These are phyloP conservation scores for Lepilemur ruficaudatus DNA, from an alignment of 2,797 vertebrate genomes.

Conservation along the genomic window DNA sequence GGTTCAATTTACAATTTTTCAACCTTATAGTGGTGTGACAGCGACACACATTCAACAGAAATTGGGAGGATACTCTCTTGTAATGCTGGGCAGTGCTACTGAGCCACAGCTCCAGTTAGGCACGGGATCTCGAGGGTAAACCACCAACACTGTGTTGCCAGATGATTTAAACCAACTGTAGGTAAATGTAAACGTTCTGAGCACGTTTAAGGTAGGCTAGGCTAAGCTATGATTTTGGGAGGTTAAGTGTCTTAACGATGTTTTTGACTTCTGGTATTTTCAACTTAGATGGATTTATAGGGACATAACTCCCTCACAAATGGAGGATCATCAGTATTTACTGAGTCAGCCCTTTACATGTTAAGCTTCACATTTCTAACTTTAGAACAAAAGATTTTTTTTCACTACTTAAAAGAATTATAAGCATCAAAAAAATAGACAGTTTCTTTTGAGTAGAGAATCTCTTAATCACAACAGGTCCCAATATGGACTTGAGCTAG, in stretches of 20 bases:
- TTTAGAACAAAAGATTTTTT: constrained; percentile 13
- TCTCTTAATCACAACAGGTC: background rate
- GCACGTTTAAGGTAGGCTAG: background rate
- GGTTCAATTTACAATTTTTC: background rate
- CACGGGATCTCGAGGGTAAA: background rate
- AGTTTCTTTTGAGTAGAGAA: background rate
- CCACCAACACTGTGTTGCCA: too few species aligned
- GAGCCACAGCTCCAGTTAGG: background rate
- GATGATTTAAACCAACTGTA: background rate
- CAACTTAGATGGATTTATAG: background rate
- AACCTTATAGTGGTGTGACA: background rate
- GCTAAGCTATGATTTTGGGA: background rate
- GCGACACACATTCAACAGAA: background rate
- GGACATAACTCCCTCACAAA: too few species aligned
- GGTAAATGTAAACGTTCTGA: background rate
- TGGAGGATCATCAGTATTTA: background rate
- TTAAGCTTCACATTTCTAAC: constrained; percentile 19
- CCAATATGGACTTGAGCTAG: background rate
- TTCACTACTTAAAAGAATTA: background rate
- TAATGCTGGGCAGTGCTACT: background rate
- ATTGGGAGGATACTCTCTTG: background rate
- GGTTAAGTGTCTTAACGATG: background rate
- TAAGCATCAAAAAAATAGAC: background rate
- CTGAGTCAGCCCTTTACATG: background rate
- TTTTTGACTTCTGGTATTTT: background rate